These are phyloP conservation scores for Liparis tanakae DNA, from an alignment of 2,797 vertebrate species.

Conservation along the genomic window DNA sequence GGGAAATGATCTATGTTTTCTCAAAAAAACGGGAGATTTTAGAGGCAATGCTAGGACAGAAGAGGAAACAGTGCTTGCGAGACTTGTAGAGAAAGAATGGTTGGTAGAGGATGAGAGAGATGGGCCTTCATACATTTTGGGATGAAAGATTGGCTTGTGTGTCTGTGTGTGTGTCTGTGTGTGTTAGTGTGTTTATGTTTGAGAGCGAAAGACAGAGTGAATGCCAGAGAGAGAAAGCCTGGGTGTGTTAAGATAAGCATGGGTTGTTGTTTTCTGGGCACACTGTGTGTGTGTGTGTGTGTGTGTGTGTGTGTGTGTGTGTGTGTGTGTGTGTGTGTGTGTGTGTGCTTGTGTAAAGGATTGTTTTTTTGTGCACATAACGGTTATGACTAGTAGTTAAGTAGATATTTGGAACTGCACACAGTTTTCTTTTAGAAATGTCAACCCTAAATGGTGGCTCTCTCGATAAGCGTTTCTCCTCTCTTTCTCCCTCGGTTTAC, in stretches of 20 bases:
- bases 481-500: conserved; percentile 13
- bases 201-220: conserved; percentile 43
- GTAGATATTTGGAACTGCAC: conserved; percentile 47
- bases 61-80: conserved; percentile 50
- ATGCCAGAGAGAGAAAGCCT: conserved; percentile 77
- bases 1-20: conserved; percentile 43
- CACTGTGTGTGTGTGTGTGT: conserved; percentile 28
- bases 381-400: conserved; percentile 47
- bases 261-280: conserved; percentile 64
- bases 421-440: conserved; percentile 59
- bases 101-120: conserved; percentile 76
- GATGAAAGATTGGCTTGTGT: conserved; percentile 66
- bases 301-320: conserved; percentile 23
- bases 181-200: conserved; percentile 37
- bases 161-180: conserved; percentile 32
- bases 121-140: conserved; percentile 70
- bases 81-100: conserved; percentile 65
- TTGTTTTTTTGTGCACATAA: conserved; percentile 41
- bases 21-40: conserved; percentile 46
- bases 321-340: conserved; percentile 24
- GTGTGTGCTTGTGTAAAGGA: conserved; percentile 13
- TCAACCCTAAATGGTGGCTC: conserved; percentile 46
- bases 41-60: conserved; percentile 35
- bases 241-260: conserved; percentile 81
- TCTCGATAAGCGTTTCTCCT: conserved; percentile 44